Evolutionary conservation across 2,113 vertebrate genomes (phyloP).

Genomic region (Prunella himalayana): DNA sequence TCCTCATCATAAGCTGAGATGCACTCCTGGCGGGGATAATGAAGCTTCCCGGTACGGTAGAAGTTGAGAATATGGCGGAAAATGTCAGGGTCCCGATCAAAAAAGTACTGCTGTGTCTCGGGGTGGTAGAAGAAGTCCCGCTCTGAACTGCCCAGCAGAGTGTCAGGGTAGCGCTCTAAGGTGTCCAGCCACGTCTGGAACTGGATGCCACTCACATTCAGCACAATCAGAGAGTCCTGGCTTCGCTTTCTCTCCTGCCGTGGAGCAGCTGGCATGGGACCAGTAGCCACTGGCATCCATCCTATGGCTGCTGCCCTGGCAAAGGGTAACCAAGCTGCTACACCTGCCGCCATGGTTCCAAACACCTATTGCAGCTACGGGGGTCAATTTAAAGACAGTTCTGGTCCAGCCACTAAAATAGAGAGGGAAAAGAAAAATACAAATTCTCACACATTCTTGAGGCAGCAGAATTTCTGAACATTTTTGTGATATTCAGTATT

Average conservation of each 20-base stretch:
- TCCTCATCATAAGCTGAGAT: constrained; percentile 96
- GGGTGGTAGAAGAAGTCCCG: constrained; percentile 95
- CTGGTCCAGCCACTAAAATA: constrained; percentile 30
- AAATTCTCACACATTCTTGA: neutral
- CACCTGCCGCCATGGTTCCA: constrained; percentile 88
- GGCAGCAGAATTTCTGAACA: neutral
- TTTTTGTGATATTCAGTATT: neutral
- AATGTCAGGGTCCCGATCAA: constrained; percentile 95
- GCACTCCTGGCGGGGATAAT: constrained; percentile 95
- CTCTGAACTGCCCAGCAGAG: constrained; percentile 92
- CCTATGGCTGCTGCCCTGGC: constrained; percentile 94
- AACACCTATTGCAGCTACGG: constrained; percentile 21
- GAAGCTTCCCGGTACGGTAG: constrained; percentile 93
- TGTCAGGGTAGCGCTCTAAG: constrained; percentile 93
- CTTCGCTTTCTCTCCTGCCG: constrained; percentile 78
- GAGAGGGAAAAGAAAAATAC: constrained; percentile 45
- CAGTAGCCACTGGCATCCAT: constrained; percentile 95
- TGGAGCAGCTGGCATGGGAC: constrained; percentile 87
- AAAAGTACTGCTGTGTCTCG: constrained; percentile 92
- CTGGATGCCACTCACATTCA: constrained; percentile 92
- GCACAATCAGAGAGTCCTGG: constrained; percentile 83
- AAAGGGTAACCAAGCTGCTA: constrained; percentile 95
- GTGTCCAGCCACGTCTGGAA: constrained; percentile 97
- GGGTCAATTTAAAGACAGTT: constrained; percentile 23
- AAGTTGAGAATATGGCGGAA: constrained; percentile 97